Evolutionary conservation across 2,888 invertebrate genomes (phyloP).

Genomic region (Diplazon laetatorius): DNA sequence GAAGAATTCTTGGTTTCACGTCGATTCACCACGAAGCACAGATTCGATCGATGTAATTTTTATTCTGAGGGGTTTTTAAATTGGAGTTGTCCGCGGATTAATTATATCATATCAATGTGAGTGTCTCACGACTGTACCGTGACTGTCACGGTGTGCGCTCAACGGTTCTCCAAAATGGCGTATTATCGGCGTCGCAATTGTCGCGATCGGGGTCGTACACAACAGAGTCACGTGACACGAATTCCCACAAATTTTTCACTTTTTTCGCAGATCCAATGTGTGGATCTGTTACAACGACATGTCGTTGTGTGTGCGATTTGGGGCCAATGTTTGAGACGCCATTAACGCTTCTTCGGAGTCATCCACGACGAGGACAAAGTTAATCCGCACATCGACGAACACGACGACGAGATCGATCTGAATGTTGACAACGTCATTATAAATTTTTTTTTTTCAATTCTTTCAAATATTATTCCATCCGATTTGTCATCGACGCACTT

Average conservation of each 20-base stretch:
- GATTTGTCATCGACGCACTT: constrained; percentile 3
- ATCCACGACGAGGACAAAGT: constrained; percentile 10
- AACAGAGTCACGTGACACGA: constrained; percentile 1
- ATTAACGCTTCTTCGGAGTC: constrained; percentile 33
- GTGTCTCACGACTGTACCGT: neutral
- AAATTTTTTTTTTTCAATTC: constrained; percentile 2
- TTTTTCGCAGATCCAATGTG: neutral
- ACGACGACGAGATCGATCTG: constrained; percentile 34
- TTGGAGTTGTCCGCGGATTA: neutral
- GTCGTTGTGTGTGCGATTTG: too few relatives aligned
- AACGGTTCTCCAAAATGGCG: constrained; percentile 53
- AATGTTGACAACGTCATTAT: constrained; percentile 34
- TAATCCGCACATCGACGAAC: constrained; percentile 31
- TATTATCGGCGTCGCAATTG: constrained; percentile 6
- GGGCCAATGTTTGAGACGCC: neutral
- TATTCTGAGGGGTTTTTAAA: constrained; percentile 9
- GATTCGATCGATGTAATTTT: constrained; percentile 4
- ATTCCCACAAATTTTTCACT: constrained; percentile 15
- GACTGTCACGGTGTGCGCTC: too few relatives aligned
- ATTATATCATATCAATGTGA: neutral
- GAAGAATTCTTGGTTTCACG: constrained; percentile 5
- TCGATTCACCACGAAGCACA: constrained; percentile 14
- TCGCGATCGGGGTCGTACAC: neutral
- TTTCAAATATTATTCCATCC: constrained; percentile 5
- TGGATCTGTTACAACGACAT: too few relatives aligned